These are phyloP conservation scores for Channa argus DNA, from an alignment of 2,113 vertebrate genomes.

Conservation along the genomic window DNA sequence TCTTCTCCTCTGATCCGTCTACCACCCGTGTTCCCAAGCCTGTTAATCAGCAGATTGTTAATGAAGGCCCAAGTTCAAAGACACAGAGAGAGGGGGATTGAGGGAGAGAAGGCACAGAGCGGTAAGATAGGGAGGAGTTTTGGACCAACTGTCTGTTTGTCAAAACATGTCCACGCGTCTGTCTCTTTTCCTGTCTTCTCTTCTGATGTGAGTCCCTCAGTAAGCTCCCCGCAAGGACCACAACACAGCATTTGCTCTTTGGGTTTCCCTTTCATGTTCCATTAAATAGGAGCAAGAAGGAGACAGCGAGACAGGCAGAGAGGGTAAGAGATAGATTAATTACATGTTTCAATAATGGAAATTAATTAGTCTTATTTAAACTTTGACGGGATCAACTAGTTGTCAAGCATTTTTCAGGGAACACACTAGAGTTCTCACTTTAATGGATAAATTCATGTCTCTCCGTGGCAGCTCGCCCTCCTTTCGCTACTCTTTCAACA, in stretches of 20 bases:
- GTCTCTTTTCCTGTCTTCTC: constrained; percentile 39
- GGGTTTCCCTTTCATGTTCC: constrained; percentile 80
- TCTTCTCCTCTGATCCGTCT: constrained; percentile 57
- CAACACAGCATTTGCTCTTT: constrained; percentile 74
- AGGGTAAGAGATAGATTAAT: constrained; percentile 76
- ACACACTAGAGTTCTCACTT: constrained; percentile 55
- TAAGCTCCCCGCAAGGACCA: constrained; percentile 71
- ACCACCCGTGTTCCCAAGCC: constrained; percentile 69
- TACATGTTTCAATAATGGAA: constrained; percentile 79
- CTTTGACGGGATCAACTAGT: constrained; percentile 76
- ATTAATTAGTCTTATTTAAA: constrained; percentile 83
- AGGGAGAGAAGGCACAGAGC: constrained; percentile 62
- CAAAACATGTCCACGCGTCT: constrained; percentile 78
- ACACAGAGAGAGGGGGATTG: constrained; percentile 39
- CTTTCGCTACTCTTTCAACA: constrained; percentile 47
- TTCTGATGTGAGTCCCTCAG: constrained; percentile 78
- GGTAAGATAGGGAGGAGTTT: constrained; percentile 66
- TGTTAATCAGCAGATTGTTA: constrained; percentile 83
- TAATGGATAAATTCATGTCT: constrained; percentile 68
- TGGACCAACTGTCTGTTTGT: constrained; percentile 81
- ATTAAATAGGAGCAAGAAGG: constrained; percentile 72
- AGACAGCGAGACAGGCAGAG: constrained; percentile 70
- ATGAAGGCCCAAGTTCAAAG: constrained; percentile 81
- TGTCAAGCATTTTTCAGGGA: constrained; percentile 67
- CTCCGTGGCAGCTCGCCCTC: constrained; percentile 58